phyloP scores from a whole-genome alignment of 2,888 invertebrate genomes.

The Teleogryllus oceanicus region DNA sequence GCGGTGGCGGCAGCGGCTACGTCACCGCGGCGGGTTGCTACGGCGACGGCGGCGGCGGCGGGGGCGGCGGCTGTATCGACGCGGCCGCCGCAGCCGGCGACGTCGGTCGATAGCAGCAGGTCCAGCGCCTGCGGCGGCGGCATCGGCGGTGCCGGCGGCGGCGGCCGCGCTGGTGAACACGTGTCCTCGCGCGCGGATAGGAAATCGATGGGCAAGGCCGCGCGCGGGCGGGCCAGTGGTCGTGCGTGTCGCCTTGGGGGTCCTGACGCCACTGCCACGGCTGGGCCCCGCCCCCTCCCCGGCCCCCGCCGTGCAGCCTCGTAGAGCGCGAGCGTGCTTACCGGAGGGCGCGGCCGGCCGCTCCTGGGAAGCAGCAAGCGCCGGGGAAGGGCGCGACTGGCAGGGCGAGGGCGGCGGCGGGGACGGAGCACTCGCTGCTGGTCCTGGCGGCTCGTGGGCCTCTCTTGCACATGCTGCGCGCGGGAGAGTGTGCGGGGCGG shows the following conservation, averaged over 20 bases:
- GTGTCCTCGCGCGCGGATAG: neutral
- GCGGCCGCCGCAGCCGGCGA: conserved; percentile 1
- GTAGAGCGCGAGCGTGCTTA: neutral
- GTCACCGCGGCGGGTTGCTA: conserved; percentile 6
- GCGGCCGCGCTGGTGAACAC: neutral
- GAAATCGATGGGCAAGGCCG: conserved; percentile 1
- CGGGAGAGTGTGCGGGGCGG: neutral
- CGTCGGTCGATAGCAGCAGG: neutral
- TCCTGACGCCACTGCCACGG: neutral
- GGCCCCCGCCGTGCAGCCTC: neutral
- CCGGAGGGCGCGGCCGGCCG: neutral
- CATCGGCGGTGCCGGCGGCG: neutral
- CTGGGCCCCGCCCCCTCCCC: neutral
- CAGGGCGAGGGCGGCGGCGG: no score
- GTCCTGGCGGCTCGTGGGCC: neutral
- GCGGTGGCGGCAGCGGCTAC: neutral
- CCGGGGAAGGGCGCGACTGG: no score
- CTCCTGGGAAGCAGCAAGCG: no score
- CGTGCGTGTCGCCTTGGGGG: neutral
- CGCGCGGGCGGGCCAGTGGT: neutral
- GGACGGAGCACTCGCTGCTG: neutral
- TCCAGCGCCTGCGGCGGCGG: conserved; percentile 11
- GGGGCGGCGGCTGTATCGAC: conserved; percentile 5
- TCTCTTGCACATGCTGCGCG: neutral
- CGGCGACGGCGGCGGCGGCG: neutral